Evolutionary conservation across 2,797 vertebrate species (phyloP).

Genomic region (Crenuchus spilurus): DNA sequence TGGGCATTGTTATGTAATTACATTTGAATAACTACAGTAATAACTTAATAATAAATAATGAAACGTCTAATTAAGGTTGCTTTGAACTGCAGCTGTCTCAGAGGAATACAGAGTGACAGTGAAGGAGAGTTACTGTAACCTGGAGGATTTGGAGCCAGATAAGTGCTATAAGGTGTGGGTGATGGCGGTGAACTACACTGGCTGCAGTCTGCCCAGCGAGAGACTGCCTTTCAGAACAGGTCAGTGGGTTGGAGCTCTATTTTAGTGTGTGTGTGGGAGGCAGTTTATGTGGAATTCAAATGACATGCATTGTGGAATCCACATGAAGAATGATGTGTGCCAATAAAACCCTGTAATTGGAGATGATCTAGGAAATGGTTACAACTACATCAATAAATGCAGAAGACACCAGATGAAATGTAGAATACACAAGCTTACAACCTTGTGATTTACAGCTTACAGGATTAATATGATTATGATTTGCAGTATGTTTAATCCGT

Average conservation of each 20-base stretch:
- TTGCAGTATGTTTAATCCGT: constrained; percentile 1
- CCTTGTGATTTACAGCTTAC: not conserved
- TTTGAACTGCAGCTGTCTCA: constrained; percentile 78
- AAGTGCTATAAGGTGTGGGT: constrained; percentile 93
- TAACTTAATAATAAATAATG: no score
- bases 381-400: not conserved
- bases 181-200: constrained; percentile 95
- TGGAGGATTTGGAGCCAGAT: constrained; percentile 94
- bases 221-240: constrained; percentile 90
- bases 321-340: constrained; percentile 1
- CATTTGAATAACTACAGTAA: no score
- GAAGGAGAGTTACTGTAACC: constrained; percentile 93
- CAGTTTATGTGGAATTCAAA: constrained; percentile 5
- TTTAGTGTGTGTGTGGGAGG: constrained; percentile 4
- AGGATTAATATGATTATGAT: not conserved
- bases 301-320: not conserved
- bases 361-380: not conserved
- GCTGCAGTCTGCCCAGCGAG: constrained; percentile 93
- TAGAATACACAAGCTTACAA: not conserved
- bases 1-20: no score
- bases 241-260: constrained; percentile 67
- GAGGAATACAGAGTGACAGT: constrained; percentile 96
- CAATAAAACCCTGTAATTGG: not conserved
- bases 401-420: not conserved
- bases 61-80: not conserved